A percentile compares a stretch with the other conserved stretches of the same genome.
These are phyloP conservation scores for Aptenodytes forsteri DNA, from an alignment of 2,113 vertebrate genomes.

Conservation along the genomic window DNA sequence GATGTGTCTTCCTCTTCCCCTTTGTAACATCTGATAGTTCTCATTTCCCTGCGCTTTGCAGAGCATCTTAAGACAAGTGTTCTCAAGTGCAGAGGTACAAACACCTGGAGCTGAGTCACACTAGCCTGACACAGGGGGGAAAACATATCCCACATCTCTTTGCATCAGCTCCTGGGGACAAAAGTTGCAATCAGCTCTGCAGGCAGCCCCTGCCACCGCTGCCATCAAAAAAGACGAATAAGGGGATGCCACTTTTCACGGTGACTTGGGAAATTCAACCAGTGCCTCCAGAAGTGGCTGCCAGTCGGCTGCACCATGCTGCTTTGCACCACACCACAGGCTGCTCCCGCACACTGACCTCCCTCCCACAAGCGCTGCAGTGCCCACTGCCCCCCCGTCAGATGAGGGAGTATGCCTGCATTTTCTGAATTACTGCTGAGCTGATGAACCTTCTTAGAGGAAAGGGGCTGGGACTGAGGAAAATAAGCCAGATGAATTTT, in stretches of 20 bases:
- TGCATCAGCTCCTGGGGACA: not conserved
- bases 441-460: not conserved
- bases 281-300: not conserved
- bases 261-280: not conserved
- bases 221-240: not conserved
- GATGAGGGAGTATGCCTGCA: not conserved
- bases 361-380: not conserved
- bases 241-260: not conserved
- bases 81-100: not conserved
- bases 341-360: not conserved
- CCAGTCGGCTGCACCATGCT: fast-evolving
- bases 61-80: not conserved
- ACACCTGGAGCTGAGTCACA: not conserved
- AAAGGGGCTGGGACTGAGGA: not conserved
- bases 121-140: not conserved
- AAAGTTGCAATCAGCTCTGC: not conserved
- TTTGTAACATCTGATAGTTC: not conserved
- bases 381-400: not conserved
- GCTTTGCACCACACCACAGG: not conserved
- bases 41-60: not conserved
- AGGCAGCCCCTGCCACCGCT: not conserved
- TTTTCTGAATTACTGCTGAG: not conserved
- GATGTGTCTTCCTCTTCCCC: not conserved
- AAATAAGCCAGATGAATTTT: not conserved
- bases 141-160: not conserved